phyloP scores from a whole-genome alignment of 2,797 vertebrate species.

The Xerus rutilus region DNA sequence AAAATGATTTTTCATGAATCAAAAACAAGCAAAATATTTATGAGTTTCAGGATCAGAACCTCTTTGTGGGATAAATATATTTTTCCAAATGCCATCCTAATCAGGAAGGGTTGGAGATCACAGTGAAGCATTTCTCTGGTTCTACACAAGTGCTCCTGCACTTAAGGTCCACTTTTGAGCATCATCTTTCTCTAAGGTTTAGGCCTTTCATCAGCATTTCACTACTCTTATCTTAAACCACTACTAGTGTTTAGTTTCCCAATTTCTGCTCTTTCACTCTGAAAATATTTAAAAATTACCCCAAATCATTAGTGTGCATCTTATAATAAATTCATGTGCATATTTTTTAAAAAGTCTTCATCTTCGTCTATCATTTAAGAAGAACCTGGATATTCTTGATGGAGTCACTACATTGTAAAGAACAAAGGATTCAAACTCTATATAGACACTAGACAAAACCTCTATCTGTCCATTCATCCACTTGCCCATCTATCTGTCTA shows the following conservation, averaged over 20 bases:
- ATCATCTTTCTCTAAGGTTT: neutral
- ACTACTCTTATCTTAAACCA: neutral
- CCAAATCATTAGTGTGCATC: neutral
- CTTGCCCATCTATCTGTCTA: neutral
- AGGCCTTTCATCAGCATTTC: neutral
- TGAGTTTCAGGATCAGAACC: neutral
- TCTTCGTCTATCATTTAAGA: neutral
- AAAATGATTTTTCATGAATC: neutral
- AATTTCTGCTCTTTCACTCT: neutral
- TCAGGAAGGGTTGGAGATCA: neutral
- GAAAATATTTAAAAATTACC: neutral
- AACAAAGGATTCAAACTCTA: neutral
- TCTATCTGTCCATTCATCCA: neutral
- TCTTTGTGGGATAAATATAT: neutral
- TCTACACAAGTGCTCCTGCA: no score
- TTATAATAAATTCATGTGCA: neutral
- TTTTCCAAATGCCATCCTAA: neutral
- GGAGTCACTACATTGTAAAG: neutral
- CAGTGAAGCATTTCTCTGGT: neutral
- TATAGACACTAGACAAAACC: neutral
- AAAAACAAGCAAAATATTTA: neutral
- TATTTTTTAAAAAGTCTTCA: neutral
- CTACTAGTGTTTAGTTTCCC: neutral
- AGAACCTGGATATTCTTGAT: neutral
- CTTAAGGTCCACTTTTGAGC: neutral